phyloP scores from a whole-genome alignment of 2,113 vertebrate species.

The Apus apus region DNA sequence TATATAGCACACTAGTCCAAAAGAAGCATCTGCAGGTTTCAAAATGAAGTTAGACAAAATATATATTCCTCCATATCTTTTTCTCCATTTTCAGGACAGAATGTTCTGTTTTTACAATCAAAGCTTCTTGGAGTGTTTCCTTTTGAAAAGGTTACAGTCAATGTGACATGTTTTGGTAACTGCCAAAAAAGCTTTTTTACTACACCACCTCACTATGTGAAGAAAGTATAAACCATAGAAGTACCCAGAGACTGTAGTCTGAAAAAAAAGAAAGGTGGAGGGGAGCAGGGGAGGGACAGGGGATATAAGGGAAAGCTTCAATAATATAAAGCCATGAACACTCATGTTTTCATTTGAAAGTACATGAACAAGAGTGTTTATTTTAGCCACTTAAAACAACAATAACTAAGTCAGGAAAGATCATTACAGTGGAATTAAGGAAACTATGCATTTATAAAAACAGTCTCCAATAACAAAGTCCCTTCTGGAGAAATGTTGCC shows the following conservation, averaged over 20 bases:
- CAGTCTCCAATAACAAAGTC: slow-evolving; percentile 18
- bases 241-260: not conserved
- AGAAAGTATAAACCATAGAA: slow-evolving; percentile 46
- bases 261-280: not conserved
- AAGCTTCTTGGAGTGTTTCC: slow-evolving; percentile 57
- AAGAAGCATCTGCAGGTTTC: not conserved
- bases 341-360: slow-evolving; percentile 62
- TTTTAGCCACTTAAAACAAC: slow-evolving; percentile 56
- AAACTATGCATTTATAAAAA: slow-evolving; percentile 60
- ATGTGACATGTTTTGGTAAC: slow-evolving; percentile 37
- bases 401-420: slow-evolving; percentile 49
- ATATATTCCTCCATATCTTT: not conserved
- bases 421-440: slow-evolving; percentile 59
- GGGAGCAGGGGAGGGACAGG: not conserved
- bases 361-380: slow-evolving; percentile 52
- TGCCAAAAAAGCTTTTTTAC: slow-evolving; percentile 44
- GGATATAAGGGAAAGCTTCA: slow-evolving; percentile 19
- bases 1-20: not conserved
- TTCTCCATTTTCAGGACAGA: slow-evolving; percentile 9
- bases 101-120: slow-evolving; percentile 26
- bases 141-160: slow-evolving; percentile 63
- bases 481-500: slow-evolving; percentile 41
- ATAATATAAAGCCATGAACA: slow-evolving; percentile 55
- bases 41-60: not conserved
- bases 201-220: slow-evolving; percentile 24